phyloP scores from a whole-genome alignment of 2,888 invertebrate genomes.

The Omphaloscelis lunosa region DNA sequence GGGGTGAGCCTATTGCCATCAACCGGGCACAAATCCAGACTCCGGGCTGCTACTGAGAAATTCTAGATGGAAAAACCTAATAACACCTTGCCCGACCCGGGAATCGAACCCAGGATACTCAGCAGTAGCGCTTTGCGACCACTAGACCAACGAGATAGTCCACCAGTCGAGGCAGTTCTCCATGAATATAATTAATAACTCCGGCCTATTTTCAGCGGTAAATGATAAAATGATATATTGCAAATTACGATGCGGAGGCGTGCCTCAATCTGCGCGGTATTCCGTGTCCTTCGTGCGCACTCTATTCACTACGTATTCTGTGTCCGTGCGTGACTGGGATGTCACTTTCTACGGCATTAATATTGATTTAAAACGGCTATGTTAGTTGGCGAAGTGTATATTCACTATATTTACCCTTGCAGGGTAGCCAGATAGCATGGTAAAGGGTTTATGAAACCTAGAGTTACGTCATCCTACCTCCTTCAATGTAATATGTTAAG shows the following conservation, averaged over 20 bases:
- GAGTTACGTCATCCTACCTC: neutral
- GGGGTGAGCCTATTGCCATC: no score
- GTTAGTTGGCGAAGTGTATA: conserved; percentile 42
- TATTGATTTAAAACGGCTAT: conserved; percentile 58
- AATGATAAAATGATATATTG: no score
- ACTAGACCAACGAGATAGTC: no score
- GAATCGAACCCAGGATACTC: no score
- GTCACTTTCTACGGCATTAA: conserved; percentile 62
- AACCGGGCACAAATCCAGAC: no score
- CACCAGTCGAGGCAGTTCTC: no score
- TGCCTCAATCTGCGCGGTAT: no score
- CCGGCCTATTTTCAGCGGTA: neutral
- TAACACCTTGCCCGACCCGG: no score
- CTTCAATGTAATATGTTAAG: neutral
- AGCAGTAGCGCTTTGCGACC: no score
- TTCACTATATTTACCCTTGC: conserved; percentile 26
- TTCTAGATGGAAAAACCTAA: no score
- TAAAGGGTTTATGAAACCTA: neutral
- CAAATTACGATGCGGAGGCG: neutral
- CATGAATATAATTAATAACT: neutral
- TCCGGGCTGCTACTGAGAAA: no score
- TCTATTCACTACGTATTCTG: conserved; percentile 29
- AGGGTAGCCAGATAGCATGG: neutral
- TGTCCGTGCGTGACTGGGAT: conserved; percentile 53
- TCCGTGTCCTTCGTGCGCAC: neutral